A percentile compares a stretch with the other conserved stretches of the same genome.
Evolutionary conservation across 2,888 invertebrate genomes (phyloP).

Genomic region (Trachelus iudaicus): DNA sequence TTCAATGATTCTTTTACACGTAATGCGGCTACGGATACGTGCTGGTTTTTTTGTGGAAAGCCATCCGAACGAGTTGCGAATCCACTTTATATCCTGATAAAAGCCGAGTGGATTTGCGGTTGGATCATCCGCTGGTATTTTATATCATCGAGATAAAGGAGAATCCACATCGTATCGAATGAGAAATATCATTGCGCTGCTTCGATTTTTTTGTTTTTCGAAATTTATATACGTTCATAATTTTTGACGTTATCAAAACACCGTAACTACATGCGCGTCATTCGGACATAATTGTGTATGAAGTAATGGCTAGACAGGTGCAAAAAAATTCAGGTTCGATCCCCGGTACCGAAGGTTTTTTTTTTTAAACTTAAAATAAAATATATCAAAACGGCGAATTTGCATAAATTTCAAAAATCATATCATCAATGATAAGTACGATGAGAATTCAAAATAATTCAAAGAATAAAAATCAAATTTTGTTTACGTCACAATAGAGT

Average conservation of each 20-base stretch:
- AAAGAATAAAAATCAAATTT: not conserved
- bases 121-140: conserved; percentile 22
- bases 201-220: conserved; percentile 3
- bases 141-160: conserved; percentile 9
- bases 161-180: not conserved
- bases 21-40: not conserved
- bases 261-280: not conserved
- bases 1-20: conserved; percentile 4
- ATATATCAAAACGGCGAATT: no score
- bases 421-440: not conserved
- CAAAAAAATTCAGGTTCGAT: conserved; percentile 73
- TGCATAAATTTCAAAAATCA: not conserved
- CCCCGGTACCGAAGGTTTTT: conserved; percentile 71
- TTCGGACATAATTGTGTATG: conserved; percentile 65
- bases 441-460: not conserved
- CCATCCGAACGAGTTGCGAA: conserved; percentile 1
- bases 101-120: conserved; percentile 24
- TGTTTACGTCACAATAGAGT: not conserved
- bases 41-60: not conserved
- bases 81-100: conserved; percentile 11
- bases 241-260: not conserved
- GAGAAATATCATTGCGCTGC: not conserved
- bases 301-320: conserved; percentile 73
- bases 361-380: not conserved
- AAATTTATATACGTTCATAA: conserved; percentile 8